Base-by-base conservation (phyloP, 2,113 vertebrate species). In the Lampris incognitus region DNA sequence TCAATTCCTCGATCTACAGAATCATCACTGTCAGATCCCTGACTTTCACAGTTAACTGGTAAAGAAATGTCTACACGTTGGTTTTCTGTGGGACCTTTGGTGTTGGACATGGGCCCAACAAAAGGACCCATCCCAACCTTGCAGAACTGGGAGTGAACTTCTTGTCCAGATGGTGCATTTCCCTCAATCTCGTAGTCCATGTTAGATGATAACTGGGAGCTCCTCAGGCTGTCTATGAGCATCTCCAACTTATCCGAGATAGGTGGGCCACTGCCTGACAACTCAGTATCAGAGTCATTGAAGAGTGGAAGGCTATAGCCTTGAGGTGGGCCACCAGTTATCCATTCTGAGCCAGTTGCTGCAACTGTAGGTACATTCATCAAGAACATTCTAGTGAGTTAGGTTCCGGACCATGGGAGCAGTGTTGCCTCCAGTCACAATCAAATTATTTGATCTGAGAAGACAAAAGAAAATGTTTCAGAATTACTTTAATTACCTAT, bases 1-100 rank as follows among this genome's bases (percentile, higher is more conserved):
- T 99, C 98, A 4, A 99, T 99, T 54, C 93, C 97, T 63, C 96
- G 78, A 89, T 99, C 97, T 69, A 98, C 96, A 0, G 97, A 98
- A 72, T 97, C 97, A 0, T 99, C 98, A 0, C 97, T 99, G 76
- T 99, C 98, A 0, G 96, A 95, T 41, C 96, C 95, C 0, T 93
- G 94, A 55, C 82, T 92, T 6, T 91, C 76, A 1, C 85, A 70
- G 42, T 90, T 90, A 64, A 70, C 67, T 9, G 84, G 67, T 1
- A 82, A 37, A 37, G 88, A 82, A 11, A 83, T 83, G 0, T 61
- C 77, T 8, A 62, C 81, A 1, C 79, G 75, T 7, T 39, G 82
- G 66, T 68, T 81, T 75, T 80, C 78, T 72, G 74, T 48, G 37
- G 86, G 42, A 56, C 44, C 64, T 86, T 86, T 86, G 44, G 42